A percentile compares a stretch with the other conserved stretches of the same genome.
Evolutionary conservation across 2,888 invertebrate species (phyloP).

Genomic region (Xiphydria camelus): DNA sequence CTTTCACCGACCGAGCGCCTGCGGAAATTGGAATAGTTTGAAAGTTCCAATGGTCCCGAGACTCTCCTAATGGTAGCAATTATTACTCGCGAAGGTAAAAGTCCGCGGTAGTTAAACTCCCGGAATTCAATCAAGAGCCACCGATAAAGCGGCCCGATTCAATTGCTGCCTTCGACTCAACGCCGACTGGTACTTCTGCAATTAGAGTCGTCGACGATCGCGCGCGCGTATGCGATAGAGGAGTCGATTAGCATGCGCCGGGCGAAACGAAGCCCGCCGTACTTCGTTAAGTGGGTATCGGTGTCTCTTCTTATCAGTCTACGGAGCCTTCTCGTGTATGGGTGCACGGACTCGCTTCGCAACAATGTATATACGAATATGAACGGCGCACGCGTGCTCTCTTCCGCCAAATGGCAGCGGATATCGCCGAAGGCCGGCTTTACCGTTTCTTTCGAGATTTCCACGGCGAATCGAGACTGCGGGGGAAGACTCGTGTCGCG

Average conservation of each 20-base stretch:
- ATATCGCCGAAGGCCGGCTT: too few relatives aligned
- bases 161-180: constrained; percentile 4
- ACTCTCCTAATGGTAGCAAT: constrained; percentile 2
- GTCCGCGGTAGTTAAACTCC: neutral
- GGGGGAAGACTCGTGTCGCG: constrained; percentile 21
- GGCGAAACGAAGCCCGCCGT: too few relatives aligned
- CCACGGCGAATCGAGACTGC: too few relatives aligned
- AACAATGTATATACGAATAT: too few relatives aligned
- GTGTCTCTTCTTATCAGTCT: constrained; percentile 41
- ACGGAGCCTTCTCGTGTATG: too few relatives aligned
- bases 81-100: neutral
- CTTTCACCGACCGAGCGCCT: constrained; percentile 18
- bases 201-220: constrained; percentile 21
- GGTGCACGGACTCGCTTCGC: too few relatives aligned
- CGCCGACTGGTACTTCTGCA: constrained; percentile 20
- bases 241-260: constrained; percentile 25
- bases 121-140: constrained; percentile 1
- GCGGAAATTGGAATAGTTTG: constrained; percentile 18
- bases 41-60: constrained; percentile 3
- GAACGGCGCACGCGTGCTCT: too few relatives aligned
- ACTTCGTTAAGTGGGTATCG: constrained; percentile 35
- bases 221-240: constrained; percentile 11
- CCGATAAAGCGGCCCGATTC: constrained; percentile 2
- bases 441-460: too few relatives aligned
- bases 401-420: too few relatives aligned